Evolutionary conservation across 2,888 invertebrate species (phyloP), one percentile per base, ranked within the genome.

Genomic region (Sinotaia quadrata): DNA sequence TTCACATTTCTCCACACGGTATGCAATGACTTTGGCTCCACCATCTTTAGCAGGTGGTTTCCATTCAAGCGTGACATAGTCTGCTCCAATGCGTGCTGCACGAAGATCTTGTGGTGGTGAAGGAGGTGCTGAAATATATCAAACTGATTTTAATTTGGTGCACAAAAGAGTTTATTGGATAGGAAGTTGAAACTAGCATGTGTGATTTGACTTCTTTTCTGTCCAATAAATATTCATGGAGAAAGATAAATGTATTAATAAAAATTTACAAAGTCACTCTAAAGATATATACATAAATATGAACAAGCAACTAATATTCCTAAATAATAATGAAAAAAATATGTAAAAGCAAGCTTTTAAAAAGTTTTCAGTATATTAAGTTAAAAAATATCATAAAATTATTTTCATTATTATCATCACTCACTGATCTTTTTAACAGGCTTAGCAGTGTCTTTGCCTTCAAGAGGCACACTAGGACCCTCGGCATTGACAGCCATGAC

Each of bases 401-500:
- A 41, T 41, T 41, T 1, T 18, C 15, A 3, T 2, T 41, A 1
- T 41, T 41, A 18, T 41, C n/a, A 2, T 2, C 49, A 75, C 82
- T 81, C 75, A 84, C 84, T 68, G n/a, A 81, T 75, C 68, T 79
- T 77, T 75, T 81, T 82, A 51, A 68, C 71, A 24, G 81, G 80
- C 59, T 79, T 80, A 54, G 78, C 75, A 58, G 79, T 65, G 61
- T 80, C 73, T 56, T 77, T 75, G 73, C 80, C 74, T 74, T 83
- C 74, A 67, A 81, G 75, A 59, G 95, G 93, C 79, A 95, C 94
- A 58, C 96, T 95, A 60, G 91, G 90, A 8, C 96, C 96, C 70
- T 95, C 92, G 15, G 94, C 93, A 88, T 97, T 97, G 77, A 93
- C 92, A 1, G 96, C 96, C 81, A 93, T 92, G 29, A 97, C 92